Percentiles rank a stretch among this genome's conserved stretches.
phyloP scores from a whole-genome alignment of 92 coral and sea anemone species.

The Zoanthus gigantus region DNA sequence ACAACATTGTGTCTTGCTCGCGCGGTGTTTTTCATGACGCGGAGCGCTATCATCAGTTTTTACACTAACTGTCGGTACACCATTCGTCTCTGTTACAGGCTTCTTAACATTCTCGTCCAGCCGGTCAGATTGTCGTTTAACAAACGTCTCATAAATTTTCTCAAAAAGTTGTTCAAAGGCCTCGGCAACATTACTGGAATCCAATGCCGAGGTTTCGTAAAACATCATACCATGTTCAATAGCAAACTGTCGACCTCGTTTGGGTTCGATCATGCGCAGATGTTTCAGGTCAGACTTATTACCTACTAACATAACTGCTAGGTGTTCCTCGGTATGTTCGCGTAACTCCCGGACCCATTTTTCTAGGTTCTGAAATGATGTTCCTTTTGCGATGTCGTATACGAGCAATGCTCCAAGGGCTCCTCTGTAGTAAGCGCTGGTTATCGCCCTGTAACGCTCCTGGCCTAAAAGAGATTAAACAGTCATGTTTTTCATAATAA shows the following conservation, averaged over 20 bases:
- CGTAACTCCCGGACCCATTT: constrained; percentile 91
- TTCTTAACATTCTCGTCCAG: constrained; percentile 34
- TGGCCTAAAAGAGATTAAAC: constrained; percentile 69
- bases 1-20: constrained; percentile 34
- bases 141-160: constrained; percentile 84
- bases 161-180: constrained; percentile 90
- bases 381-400: constrained; percentile 95
- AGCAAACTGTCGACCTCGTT: constrained; percentile 83
- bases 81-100: constrained; percentile 19
- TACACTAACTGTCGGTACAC: constrained; percentile 4
- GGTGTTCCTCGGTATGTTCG: constrained; percentile 79
- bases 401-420: constrained; percentile 97
- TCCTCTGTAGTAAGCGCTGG: constrained; percentile 99
- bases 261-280: constrained; percentile 89
- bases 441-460: constrained; percentile 98
- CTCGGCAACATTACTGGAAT: constrained; percentile 87
- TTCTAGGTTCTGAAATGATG: constrained; percentile 90
- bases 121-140: constrained; percentile 69
- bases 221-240: constrained; percentile 85
- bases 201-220: constrained; percentile 95
- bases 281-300: constrained; percentile 95
- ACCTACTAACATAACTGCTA: constrained; percentile 89
- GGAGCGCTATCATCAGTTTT: constrained; percentile 6
- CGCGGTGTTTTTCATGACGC: constrained; percentile 10
- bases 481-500: background rate